Conservation (phyloP, 2,113 vertebrate species). For the Aspidoscelis tigris region DNA sequence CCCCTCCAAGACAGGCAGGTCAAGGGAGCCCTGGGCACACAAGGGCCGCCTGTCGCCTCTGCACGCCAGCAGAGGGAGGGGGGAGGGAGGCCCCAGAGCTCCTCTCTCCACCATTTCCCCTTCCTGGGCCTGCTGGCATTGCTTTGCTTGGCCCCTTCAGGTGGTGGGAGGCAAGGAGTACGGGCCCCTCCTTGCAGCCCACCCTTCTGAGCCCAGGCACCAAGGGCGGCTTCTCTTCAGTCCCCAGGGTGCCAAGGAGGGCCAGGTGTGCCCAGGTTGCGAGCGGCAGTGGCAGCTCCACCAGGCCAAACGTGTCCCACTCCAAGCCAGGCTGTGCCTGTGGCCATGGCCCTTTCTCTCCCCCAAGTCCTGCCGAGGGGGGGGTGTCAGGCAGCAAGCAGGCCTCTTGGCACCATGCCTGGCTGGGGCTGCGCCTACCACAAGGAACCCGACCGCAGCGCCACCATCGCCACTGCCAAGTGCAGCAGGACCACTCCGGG, state of each 20-base stretch:
- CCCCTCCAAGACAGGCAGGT: background rate
- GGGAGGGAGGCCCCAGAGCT: background rate
- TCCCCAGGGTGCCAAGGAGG: background rate
- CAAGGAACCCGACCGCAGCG: too few species aligned
- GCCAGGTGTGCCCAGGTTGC: background rate
- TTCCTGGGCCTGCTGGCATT: background rate
- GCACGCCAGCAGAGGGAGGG: background rate
- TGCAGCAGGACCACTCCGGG: too few species aligned
- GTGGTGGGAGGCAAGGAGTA: background rate
- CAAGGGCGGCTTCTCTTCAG: background rate
- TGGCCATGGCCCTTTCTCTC: too few species aligned
- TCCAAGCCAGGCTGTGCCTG: too few species aligned
- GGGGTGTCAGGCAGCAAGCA: too few species aligned
- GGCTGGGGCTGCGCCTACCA: too few species aligned
- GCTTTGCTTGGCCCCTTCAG: background rate
- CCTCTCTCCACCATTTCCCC: background rate
- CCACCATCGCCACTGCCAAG: too few species aligned
- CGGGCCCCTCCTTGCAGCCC: background rate
- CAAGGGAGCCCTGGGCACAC: background rate
- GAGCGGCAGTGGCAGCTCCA: too few species aligned
- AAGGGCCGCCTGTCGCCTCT: background rate
- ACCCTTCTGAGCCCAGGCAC: background rate
- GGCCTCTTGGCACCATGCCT: too few species aligned
- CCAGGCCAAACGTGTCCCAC: too few species aligned
- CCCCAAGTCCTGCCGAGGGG: too few species aligned